Evolutionary conservation across 2,797 vertebrate genomes (phyloP).

Genomic region (Eulemur rubriventer): DNA sequence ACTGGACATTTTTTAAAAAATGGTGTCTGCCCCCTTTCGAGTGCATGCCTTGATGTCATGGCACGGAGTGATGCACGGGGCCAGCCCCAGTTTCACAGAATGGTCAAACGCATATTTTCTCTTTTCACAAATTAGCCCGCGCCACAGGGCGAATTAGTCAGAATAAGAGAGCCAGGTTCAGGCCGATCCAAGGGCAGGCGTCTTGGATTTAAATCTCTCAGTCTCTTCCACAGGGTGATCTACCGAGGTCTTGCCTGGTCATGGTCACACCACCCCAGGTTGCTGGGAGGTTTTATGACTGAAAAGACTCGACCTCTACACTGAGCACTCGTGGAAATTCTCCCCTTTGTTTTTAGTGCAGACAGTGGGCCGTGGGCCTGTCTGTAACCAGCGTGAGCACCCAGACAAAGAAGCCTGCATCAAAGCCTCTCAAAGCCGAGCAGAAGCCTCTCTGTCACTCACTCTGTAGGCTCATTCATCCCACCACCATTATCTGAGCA

Average conservation of each 20-base stretch:
- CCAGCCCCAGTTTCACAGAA: background rate
- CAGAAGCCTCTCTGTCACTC: background rate
- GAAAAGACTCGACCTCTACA: background rate
- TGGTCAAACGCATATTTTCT: background rate
- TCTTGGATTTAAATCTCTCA: background rate
- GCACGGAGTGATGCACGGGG: background rate
- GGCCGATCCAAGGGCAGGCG: background rate
- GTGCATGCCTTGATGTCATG: background rate
- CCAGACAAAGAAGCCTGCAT: background rate
- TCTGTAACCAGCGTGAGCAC: background rate
- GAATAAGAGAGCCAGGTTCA: background rate
- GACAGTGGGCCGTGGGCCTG: too few species aligned
- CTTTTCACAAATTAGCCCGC: conserved; percentile 23
- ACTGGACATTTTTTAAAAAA: background rate
- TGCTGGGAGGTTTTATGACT: background rate
- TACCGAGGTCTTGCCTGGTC: background rate
- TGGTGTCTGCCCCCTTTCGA: background rate
- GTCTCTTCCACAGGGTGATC: background rate
- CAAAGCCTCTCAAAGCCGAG: background rate
- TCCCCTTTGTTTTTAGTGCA: background rate
- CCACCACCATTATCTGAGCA: background rate
- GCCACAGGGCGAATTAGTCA: background rate
- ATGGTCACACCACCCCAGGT: background rate
- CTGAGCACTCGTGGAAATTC: background rate
- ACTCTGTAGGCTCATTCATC: background rate